A percentile compares a stretch with the other conserved stretches of the same genome.
Conservation (phyloP, 1,140 invertebrate genomes). For the Drepana arcuata region DNA sequence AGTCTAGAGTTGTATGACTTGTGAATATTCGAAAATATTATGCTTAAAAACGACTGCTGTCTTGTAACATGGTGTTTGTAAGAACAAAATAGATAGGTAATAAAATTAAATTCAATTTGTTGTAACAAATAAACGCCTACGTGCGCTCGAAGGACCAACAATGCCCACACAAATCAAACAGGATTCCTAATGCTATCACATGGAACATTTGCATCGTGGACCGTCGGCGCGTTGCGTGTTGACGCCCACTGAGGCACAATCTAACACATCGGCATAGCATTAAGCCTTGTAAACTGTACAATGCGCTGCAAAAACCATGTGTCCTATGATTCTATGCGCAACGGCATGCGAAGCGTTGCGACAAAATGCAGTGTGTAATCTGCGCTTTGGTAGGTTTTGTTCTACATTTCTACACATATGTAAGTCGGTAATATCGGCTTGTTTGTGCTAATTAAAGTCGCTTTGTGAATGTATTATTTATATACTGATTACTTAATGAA, state of each 20-base stretch:
- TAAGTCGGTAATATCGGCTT: slow-evolving; percentile 2
- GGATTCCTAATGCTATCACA: slow-evolving; percentile 50
- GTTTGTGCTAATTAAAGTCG: slow-evolving; percentile 2
- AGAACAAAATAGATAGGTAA: not conserved
- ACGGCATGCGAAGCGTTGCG: slow-evolving; percentile 36
- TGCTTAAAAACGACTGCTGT: too few relatives aligned
- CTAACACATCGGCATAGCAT: slow-evolving; percentile 58
- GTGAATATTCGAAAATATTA: too few relatives aligned
- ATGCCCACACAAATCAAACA: slow-evolving; percentile 61
- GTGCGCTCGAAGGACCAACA: slow-evolving; percentile 27
- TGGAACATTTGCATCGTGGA: slow-evolving; percentile 56
- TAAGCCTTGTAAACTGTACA: slow-evolving; percentile 43
- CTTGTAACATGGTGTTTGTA: too few relatives aligned
- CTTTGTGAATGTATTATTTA: not conserved
- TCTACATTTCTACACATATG: too few relatives aligned
- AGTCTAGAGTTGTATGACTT: too few relatives aligned
- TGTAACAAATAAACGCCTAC: slow-evolving; percentile 4
- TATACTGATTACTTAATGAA: not conserved
- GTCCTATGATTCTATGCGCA: slow-evolving; percentile 25
- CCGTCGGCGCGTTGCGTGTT: slow-evolving; percentile 47
- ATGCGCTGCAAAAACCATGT: slow-evolving; percentile 36
- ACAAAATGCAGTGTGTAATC: too few relatives aligned
- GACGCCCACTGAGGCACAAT: slow-evolving; percentile 57
- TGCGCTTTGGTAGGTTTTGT: too few relatives aligned
- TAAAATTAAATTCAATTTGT: not conserved